Percentiles rank a stretch among this genome's conserved stretches.
phyloP scores from a whole-genome alignment of 2,113 vertebrate genomes.

The Nerophis ophidion region DNA sequence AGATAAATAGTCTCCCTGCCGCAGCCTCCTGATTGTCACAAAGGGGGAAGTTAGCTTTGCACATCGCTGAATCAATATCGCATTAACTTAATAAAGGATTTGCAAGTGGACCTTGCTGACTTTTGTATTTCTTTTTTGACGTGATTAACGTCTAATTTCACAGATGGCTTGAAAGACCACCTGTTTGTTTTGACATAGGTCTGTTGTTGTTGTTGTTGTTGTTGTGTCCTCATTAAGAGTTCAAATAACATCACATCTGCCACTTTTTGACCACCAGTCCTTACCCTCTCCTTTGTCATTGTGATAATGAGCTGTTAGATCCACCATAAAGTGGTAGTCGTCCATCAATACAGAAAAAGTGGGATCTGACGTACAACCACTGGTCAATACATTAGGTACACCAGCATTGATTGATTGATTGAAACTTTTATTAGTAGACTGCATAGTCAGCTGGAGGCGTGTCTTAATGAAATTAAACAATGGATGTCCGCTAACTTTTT shows the following conservation, averaged over 20 bases:
- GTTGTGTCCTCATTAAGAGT: too few relatives aligned
- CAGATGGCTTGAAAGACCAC: constrained; percentile 16
- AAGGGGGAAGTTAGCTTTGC: constrained; percentile 25
- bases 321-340: constrained; percentile 14
- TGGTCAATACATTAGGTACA: not conserved
- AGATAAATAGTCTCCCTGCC: constrained; percentile 37
- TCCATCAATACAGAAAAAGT: constrained; percentile 14
- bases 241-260: not conserved
- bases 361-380: not conserved
- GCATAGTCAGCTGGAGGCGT: too few relatives aligned
- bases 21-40: constrained; percentile 32
- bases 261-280: constrained; percentile 38
- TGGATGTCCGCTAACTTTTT: too few relatives aligned
- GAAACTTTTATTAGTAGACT: too few relatives aligned
- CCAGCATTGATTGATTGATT: too few relatives aligned
- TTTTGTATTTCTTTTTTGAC: constrained; percentile 17
- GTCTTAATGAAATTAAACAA: too few relatives aligned
- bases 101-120: constrained; percentile 12
- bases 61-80: constrained; percentile 41
- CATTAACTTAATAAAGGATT: constrained; percentile 35
- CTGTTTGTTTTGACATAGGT: constrained; percentile 12
- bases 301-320: constrained; percentile 29
- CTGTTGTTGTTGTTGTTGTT: not conserved
- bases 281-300: constrained; percentile 38
- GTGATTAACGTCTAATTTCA: constrained; percentile 43